A percentile compares a stretch with the other conserved stretches of the same genome.
These are phyloP conservation scores for Agonum fuliginosum DNA, from an alignment of 2,888 invertebrate species.

Conservation along the genomic window DNA sequence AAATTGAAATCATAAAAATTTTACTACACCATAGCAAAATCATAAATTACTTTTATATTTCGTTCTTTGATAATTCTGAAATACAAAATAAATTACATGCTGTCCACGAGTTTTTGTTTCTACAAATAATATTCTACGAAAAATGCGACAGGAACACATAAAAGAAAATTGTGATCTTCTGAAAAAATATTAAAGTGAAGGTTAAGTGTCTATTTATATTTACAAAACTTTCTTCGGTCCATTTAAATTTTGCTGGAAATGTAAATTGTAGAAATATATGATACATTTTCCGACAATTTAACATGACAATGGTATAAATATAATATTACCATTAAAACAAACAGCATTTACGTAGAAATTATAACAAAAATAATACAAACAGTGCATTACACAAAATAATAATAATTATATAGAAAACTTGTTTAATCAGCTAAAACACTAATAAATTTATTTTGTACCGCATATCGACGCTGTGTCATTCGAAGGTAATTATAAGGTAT, in stretches of 20 bases:
- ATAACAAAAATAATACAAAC: neutral
- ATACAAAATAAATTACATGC: neutral
- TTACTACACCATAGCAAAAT: neutral
- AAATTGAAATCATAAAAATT: constrained; percentile 8
- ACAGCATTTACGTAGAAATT: neutral
- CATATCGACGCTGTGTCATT: too few relatives aligned
- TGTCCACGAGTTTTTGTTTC: neutral
- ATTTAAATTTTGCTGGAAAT: neutral
- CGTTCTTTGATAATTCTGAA: neutral
- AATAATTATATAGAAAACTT: neutral
- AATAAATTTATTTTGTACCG: neutral
- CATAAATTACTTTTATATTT: neutral
- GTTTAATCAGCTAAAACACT: neutral
- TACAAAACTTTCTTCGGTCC: neutral
- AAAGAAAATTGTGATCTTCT: constrained; percentile 14
- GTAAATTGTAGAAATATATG: neutral
- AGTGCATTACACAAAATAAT: neutral
- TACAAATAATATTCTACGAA: neutral
- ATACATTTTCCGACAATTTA: too few relatives aligned
- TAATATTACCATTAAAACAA: too few relatives aligned
- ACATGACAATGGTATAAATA: too few relatives aligned
- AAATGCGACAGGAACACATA: constrained; percentile 1
- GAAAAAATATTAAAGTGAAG: neutral
- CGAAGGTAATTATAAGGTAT: too few relatives aligned
- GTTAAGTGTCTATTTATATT: constrained; percentile 20